A percentile compares a stretch with the other conserved stretches of the same genome.
phyloP scores from a whole-genome alignment of 2,888 invertebrate species.

The Meliscaeva auricollis region DNA sequence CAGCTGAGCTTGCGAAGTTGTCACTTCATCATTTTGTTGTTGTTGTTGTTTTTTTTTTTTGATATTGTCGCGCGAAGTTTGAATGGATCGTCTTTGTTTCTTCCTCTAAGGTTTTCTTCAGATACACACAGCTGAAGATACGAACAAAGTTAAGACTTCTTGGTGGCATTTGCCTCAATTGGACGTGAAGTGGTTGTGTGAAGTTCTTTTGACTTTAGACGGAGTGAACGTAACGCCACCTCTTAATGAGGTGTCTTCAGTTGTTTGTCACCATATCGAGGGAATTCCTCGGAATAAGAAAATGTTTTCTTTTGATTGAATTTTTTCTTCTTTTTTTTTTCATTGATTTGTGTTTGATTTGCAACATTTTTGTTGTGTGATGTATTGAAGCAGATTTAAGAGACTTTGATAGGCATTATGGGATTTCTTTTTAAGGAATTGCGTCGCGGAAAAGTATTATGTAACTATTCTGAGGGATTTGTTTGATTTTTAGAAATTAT shows the following conservation, averaged over 20 bases:
- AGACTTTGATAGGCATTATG: constrained; percentile 22
- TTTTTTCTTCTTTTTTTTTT: constrained; percentile 13
- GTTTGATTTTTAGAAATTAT: too few species aligned
- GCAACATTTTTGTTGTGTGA: constrained; percentile 28
- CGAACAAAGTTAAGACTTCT: constrained; percentile 60
- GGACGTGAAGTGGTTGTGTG: constrained; percentile 51
- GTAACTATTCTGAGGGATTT: too few species aligned
- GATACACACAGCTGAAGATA: not conserved
- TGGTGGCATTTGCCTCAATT: constrained; percentile 74
- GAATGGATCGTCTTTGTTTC: constrained; percentile 52
- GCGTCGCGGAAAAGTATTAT: not conserved
- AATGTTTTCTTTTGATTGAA: constrained; percentile 8
- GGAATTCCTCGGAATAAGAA: constrained; percentile 59
- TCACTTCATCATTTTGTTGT: constrained; percentile 68
- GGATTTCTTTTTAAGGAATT: constrained; percentile 3
- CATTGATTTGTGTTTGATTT: constrained; percentile 15
- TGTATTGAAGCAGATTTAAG: constrained; percentile 32
- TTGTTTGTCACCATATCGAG: constrained; percentile 68
- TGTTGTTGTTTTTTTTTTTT: constrained; percentile 30
- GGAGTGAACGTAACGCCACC: constrained; percentile 75
- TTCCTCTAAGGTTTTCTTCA: constrained; percentile 18
- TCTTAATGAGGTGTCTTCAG: constrained; percentile 72
- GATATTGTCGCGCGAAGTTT: constrained; percentile 43
- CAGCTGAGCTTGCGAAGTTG: constrained; percentile 51
- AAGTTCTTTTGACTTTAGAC: constrained; percentile 60